Evolutionary conservation across 2,797 vertebrate genomes (phyloP).

Genomic region (Anableps anableps): DNA sequence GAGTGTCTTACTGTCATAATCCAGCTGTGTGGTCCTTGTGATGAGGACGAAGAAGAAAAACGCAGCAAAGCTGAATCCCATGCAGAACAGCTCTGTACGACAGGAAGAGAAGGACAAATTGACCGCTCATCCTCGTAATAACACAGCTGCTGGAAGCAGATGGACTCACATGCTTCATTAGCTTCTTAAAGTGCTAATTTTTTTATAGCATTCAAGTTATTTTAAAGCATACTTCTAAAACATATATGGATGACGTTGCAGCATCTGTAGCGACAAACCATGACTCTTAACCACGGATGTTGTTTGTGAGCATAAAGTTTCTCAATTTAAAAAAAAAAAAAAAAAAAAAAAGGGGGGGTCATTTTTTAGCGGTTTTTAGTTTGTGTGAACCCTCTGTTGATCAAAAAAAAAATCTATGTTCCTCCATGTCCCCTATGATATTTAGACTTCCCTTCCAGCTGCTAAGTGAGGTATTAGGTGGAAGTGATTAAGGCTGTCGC

Average conservation of each 20-base stretch:
- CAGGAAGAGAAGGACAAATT: neutral
- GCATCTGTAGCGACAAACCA: no score
- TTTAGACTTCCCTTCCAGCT: no score
- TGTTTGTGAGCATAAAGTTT: neutral
- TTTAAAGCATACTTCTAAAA: neutral
- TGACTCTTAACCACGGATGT: neutral
- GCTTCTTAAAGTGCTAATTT: neutral
- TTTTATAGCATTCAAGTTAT: neutral
- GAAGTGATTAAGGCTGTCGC: no score
- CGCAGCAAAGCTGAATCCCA: slow-evolving; percentile 87
- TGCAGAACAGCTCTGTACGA: slow-evolving; percentile 88
- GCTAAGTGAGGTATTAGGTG: no score
- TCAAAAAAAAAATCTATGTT: neutral
- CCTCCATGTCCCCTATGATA: neutral
- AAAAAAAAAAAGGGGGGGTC: neutral
- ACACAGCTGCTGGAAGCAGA: neutral
- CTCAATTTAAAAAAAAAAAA: neutral
- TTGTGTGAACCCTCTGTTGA: neutral
- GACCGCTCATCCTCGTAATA: no score
- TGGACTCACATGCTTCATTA: neutral
- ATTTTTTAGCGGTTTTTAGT: neutral
- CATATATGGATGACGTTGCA: neutral
- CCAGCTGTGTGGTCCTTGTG: slow-evolving; percentile 80
- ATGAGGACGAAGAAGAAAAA: slow-evolving; percentile 90
- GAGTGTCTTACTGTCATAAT: slow-evolving; percentile 86